Evolutionary conservation across 2,888 invertebrate genomes (phyloP).

Genomic region (Lordiphosa andalusiaca): DNA sequence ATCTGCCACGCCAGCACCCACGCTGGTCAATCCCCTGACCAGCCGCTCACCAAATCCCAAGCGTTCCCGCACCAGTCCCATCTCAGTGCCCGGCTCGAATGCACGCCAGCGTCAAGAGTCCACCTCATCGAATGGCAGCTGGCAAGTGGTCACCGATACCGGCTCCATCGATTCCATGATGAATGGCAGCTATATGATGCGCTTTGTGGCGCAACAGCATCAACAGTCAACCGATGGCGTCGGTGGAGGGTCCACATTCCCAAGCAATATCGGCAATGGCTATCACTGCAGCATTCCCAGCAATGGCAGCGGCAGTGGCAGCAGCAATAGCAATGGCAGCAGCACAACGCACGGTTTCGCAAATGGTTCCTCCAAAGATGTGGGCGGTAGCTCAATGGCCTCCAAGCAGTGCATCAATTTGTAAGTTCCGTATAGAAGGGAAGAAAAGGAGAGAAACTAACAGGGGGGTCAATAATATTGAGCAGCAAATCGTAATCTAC

Average conservation of each 20-base stretch:
- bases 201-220: constrained; percentile 55
- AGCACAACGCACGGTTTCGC: constrained; percentile 60
- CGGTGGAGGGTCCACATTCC: constrained; percentile 51
- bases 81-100: constrained; percentile 83
- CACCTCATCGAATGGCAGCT: constrained; percentile 84
- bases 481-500: no score
- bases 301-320: constrained; percentile 37
- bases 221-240: constrained; percentile 28
- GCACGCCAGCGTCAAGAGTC: constrained; percentile 83
- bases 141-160: constrained; percentile 86
- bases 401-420: constrained; percentile 53
- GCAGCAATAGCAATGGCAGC: constrained; percentile 42
- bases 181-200: constrained; percentile 75
- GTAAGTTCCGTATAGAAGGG: constrained; percentile 34
- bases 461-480: no score
- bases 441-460: no score
- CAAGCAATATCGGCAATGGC: constrained; percentile 57
- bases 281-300: constrained; percentile 52
- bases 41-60: constrained; percentile 79
- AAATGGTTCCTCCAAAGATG: constrained; percentile 68
- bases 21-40: constrained; percentile 65
- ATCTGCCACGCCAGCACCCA: constrained; percentile 20
- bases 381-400: constrained; percentile 34
- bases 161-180: constrained; percentile 82
- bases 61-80: constrained; percentile 83